These are phyloP conservation scores for Crocallis elinguaria DNA, from an alignment of 2,888 invertebrate species.

Conservation along the genomic window DNA sequence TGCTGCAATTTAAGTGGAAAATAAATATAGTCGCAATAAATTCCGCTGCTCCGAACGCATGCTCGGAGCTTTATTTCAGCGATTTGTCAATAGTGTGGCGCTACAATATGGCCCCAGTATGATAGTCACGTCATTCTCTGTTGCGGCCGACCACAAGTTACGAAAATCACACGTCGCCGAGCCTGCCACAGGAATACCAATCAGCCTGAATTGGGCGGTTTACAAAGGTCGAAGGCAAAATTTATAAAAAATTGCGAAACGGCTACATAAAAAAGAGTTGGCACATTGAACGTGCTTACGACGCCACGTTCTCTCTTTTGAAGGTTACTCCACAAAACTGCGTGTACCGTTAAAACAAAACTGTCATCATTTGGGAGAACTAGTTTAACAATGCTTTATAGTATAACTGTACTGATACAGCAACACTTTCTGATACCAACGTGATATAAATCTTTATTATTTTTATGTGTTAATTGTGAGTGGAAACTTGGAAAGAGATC, in stretches of 20 bases:
- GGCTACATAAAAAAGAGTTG: constrained; percentile 77
- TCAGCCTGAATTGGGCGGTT: constrained; percentile 78
- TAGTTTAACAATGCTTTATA: constrained; percentile 57
- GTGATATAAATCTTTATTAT: constrained; percentile 23
- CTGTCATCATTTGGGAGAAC: constrained; percentile 67
- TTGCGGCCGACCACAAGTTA: constrained; percentile 69
- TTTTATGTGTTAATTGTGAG: constrained; percentile 19
- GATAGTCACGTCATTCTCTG: constrained; percentile 63
- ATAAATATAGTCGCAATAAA: too few species aligned
- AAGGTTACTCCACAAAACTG: constrained; percentile 71
- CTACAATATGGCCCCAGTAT: constrained; percentile 47
- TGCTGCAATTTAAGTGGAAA: too few species aligned
- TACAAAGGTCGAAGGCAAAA: constrained; percentile 82
- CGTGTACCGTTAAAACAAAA: constrained; percentile 75
- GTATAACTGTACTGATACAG: constrained; percentile 40
- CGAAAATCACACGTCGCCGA: constrained; percentile 72
- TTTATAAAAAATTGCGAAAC: constrained; percentile 81
- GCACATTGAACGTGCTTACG: constrained; percentile 80
- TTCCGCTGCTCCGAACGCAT: too few species aligned
- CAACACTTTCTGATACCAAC: constrained; percentile 24
- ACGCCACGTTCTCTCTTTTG: constrained; percentile 80
- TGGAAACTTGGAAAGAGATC: constrained; percentile 13
- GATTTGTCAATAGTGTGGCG: constrained; percentile 51
- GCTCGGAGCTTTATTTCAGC: constrained; percentile 22
- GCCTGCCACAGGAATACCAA: constrained; percentile 77